Conservation (phyloP, 64 coral and sea anemone species). For the Stichodactyla mertensii region DNA sequence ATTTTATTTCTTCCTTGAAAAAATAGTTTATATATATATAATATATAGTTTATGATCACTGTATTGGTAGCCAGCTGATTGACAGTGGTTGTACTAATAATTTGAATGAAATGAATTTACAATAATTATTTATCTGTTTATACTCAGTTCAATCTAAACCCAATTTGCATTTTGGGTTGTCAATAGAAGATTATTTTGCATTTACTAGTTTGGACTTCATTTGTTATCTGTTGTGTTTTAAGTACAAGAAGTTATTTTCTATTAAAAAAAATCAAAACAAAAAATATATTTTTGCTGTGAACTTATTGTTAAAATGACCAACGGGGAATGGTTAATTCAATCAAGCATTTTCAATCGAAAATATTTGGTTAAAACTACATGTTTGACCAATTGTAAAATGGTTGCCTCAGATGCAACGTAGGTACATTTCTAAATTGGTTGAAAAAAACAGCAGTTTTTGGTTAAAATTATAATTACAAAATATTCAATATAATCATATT, state of each 20-base stretch:
- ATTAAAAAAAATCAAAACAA: neutral
- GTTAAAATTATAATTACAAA: too few species aligned
- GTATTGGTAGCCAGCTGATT: too few species aligned
- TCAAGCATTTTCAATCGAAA: neutral
- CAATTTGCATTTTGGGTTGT: neutral
- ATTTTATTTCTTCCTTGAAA: neutral
- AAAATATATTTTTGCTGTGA: neutral
- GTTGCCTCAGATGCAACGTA: neutral
- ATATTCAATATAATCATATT: too few species aligned
- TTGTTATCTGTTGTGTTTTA: neutral
- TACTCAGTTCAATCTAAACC: too few species aligned
- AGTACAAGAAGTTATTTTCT: neutral
- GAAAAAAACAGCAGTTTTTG: too few species aligned
- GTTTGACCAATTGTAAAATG: neutral
- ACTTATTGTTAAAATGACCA: neutral
- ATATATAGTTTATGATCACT: too few species aligned
- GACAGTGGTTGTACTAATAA: too few species aligned
- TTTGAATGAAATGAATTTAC: too few species aligned
- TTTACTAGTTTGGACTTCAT: neutral
- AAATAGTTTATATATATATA: too few species aligned
- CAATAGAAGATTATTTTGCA: neutral
- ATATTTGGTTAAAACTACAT: neutral
- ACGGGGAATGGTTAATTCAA: neutral
- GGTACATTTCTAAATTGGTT: neutral
- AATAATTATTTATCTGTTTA: too few species aligned